phyloP scores from a whole-genome alignment of 2,113 vertebrate genomes.

The Peromyscus californicus region DNA sequence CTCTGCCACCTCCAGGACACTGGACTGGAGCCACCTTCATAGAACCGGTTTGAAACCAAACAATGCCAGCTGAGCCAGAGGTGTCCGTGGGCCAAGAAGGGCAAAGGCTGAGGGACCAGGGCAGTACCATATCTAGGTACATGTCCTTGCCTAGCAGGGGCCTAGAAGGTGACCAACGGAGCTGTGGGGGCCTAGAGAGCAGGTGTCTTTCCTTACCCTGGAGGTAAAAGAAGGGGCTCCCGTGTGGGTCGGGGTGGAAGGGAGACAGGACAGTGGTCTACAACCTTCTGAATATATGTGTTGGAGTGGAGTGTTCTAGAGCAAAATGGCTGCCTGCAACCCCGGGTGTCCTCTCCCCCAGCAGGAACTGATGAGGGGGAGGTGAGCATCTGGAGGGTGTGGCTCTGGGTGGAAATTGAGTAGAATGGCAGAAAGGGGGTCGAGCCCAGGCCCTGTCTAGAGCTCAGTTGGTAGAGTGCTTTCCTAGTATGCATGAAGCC shows the following conservation, averaged over 20 bases:
- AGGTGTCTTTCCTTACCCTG: neutral
- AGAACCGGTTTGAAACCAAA: slow-evolving; percentile 61
- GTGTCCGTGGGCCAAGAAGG: neutral
- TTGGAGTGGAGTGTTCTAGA: neutral
- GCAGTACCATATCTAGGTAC: neutral
- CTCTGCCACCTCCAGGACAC: neutral
- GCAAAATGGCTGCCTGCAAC: neutral
- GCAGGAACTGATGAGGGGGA: neutral
- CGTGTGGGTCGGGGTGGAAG: accelerated
- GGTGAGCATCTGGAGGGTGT: neutral
- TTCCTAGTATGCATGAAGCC: neutral
- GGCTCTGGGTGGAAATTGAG: neutral
- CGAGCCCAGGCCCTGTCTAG: neutral
- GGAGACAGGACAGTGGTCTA: too few species aligned
- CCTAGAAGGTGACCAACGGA: neutral
- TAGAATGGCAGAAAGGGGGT: neutral
- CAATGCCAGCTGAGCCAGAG: neutral
- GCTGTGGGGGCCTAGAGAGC: neutral
- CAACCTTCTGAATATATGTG: neutral
- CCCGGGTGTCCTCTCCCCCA: too few species aligned
- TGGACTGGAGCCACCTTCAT: neutral
- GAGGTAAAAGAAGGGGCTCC: neutral
- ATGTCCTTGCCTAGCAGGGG: neutral
- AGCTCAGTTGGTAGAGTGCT: neutral
- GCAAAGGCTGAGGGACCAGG: neutral